phyloP scores from a whole-genome alignment of 2,888 invertebrate genomes.

The Helleia helle region DNA sequence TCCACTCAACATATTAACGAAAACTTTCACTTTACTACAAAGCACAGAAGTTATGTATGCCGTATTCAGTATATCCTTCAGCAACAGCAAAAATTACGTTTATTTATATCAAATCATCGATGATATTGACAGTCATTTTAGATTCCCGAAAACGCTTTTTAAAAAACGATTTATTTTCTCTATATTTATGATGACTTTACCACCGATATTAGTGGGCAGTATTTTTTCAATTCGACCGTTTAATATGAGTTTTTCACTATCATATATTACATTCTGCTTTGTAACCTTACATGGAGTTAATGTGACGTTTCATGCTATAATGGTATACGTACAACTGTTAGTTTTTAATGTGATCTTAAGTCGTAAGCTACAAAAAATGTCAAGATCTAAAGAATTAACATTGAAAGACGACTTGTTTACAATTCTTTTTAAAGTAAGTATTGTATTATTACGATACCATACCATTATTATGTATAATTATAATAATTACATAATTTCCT shows the following conservation, averaged over 20 bases:
- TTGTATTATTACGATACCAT: too few species aligned
- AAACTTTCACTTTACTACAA: slow-evolving; percentile 27
- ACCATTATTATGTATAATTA: slow-evolving; percentile 4
- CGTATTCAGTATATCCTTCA: slow-evolving; percentile 28
- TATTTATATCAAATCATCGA: slow-evolving; percentile 33
- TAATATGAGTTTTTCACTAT: slow-evolving; percentile 11
- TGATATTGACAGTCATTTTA: slow-evolving; percentile 32
- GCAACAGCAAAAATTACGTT: slow-evolving; percentile 29
- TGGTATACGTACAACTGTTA: slow-evolving; percentile 31
- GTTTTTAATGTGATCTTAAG: slow-evolving; percentile 31
- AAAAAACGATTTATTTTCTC: slow-evolving; percentile 26
- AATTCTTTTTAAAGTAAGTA: slow-evolving; percentile 29
- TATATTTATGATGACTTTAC: slow-evolving; percentile 24
- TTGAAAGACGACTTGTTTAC: slow-evolving; percentile 23
- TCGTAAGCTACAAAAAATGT: slow-evolving; percentile 23
- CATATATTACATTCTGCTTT: slow-evolving; percentile 29
- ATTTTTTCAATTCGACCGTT: slow-evolving; percentile 28
- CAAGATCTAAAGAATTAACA: slow-evolving; percentile 21
- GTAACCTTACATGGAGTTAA: slow-evolving; percentile 37
- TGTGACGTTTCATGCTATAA: slow-evolving; percentile 29
- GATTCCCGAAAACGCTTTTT: slow-evolving; percentile 24
- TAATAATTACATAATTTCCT: too few species aligned
- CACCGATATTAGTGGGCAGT: slow-evolving; percentile 22
- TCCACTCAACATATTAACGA: slow-evolving; percentile 39
- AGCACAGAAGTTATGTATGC: slow-evolving; percentile 31